phyloP scores from a whole-genome alignment of 1,140 invertebrate genomes.

The Reticulitermes speratus region DNA sequence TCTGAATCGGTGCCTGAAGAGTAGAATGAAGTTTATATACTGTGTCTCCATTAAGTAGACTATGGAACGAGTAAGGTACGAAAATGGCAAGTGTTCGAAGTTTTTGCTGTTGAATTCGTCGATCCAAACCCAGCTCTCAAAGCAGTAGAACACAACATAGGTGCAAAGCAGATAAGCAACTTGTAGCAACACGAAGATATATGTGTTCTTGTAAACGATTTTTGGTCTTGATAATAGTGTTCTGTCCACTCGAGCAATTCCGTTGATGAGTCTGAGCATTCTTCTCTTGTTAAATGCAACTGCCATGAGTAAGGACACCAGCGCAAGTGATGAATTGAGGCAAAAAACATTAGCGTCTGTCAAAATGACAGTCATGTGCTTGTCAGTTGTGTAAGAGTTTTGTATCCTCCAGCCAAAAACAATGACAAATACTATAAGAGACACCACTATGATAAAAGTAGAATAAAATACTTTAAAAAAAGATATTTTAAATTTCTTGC shows the following conservation, averaged over 20 bases:
- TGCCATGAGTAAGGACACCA: not conserved
- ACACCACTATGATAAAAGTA: not conserved
- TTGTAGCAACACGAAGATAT: not conserved
- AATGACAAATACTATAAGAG: not conserved
- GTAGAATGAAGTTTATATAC: not conserved
- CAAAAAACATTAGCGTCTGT: not conserved
- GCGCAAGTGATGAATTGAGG: not conserved
- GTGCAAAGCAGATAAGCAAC: not conserved
- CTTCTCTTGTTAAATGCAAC: not conserved
- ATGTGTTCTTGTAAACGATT: not conserved
- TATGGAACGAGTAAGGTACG: not conserved
- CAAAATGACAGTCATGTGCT: not conserved
- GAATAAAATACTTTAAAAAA: not conserved
- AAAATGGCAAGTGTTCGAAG: not conserved
- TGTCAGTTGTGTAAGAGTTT: not conserved
- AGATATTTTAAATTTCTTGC: not conserved
- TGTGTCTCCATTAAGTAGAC: not conserved
- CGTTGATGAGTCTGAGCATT: not conserved
- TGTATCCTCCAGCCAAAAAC: not conserved
- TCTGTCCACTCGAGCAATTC: not conserved
- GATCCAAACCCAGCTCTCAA: not conserved
- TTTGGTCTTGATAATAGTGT: not conserved
- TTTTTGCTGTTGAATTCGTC: not conserved
- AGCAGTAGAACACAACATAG: not conserved
- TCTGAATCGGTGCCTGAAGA: not conserved